These are phyloP conservation scores for Lacerta bilineata DNA, from an alignment of 2,797 vertebrate species.

Conservation along the genomic window DNA sequence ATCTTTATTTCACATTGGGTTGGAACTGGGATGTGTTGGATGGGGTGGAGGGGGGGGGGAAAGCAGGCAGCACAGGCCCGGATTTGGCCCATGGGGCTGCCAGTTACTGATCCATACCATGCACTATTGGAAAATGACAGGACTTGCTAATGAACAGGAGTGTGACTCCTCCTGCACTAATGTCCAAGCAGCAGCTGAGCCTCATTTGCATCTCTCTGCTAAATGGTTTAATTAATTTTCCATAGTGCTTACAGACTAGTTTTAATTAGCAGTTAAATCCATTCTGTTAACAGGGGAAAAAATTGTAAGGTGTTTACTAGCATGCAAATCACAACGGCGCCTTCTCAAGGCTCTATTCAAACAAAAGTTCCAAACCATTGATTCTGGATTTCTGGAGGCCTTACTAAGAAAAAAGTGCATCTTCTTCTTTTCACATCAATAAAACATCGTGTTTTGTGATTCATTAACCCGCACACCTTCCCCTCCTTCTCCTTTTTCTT, in stretches of 20 bases:
- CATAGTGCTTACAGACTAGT: slow-evolving; percentile 82
- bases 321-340: slow-evolving; percentile 76
- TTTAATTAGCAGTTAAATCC: slow-evolving; percentile 86
- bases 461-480: slow-evolving; percentile 47
- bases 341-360: slow-evolving; percentile 71
- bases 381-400: slow-evolving; percentile 74
- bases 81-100: background rate
- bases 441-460: slow-evolving; percentile 61
- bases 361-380: slow-evolving; percentile 76
- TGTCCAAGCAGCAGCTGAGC: slow-evolving; percentile 75
- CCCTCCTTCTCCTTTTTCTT: background rate
- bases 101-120: background rate
- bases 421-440: background rate
- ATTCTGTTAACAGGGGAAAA: slow-evolving; percentile 78
- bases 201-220: slow-evolving; percentile 80
- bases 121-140: slow-evolving; percentile 5
- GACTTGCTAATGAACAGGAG: slow-evolving; percentile 48
- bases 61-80: background rate
- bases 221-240: slow-evolving; percentile 86
- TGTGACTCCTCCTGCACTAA: slow-evolving; percentile 70
- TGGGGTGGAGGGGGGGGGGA: too few relatives aligned
- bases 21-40: background rate
- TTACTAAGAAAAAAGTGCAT: slow-evolving; percentile 54
- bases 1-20: background rate
- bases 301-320: slow-evolving; percentile 79